Percentiles rank a stretch among this genome's conserved stretches.
Conservation (phyloP, 1,140 invertebrate genomes). For the Megalonaias nervosa region DNA sequence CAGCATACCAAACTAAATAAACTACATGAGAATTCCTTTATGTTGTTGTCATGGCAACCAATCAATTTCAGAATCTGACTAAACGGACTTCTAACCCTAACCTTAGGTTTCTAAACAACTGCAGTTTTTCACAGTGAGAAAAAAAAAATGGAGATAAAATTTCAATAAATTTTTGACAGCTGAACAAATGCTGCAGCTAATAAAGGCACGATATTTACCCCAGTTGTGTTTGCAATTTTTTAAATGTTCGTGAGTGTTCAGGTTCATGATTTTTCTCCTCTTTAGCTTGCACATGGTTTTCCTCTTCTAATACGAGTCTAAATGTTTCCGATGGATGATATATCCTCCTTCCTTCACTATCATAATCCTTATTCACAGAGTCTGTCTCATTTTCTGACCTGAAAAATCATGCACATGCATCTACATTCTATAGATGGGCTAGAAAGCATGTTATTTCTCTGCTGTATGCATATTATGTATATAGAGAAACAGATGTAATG, state of each 20-base stretch:
- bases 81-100: not conserved
- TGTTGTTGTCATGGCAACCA: not conserved
- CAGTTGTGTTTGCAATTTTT: constrained; percentile 62
- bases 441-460: no score
- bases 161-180: not conserved
- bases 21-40: not conserved
- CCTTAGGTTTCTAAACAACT: not conserved
- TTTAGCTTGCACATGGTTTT: constrained; percentile 33
- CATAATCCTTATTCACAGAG: constrained; percentile 1
- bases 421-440: no score
- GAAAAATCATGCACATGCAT: no score
- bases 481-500: no score
- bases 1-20: not conserved
- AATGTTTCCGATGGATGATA: constrained; percentile 66
- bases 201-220: constrained; percentile 23
- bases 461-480: no score
- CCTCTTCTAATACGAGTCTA: constrained; percentile 61
- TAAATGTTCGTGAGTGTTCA: constrained; percentile 63
- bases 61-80: not conserved
- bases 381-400: no score
- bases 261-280: constrained; percentile 47
- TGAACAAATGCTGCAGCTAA: not conserved
- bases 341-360: constrained; percentile 42
- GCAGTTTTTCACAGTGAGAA: not conserved
- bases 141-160: not conserved